phyloP scores from a whole-genome alignment of 2,888 invertebrate genomes.

The Tigriopus californicus region DNA sequence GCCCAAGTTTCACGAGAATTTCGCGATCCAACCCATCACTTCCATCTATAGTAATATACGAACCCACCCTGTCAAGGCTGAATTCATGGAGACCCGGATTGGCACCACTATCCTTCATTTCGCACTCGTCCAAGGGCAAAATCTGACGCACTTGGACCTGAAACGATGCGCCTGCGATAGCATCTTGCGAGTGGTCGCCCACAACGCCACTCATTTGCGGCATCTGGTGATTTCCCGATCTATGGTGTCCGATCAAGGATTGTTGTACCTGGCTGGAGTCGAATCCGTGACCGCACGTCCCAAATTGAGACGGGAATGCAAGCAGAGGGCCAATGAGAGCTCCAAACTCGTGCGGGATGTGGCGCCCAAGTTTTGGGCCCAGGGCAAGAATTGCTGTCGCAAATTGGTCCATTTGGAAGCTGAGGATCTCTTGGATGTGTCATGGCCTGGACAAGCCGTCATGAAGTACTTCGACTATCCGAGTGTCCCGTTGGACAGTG shows the following conservation, averaged over 20 bases:
- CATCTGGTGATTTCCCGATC: background rate
- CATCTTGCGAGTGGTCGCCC: background rate
- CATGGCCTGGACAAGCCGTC: background rate
- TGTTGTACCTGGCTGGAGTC: background rate
- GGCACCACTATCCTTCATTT: slow-evolving; percentile 1
- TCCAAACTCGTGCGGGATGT: background rate
- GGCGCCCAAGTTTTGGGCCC: background rate
- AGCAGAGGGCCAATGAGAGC: background rate
- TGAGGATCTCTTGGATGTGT: background rate
- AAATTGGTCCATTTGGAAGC: background rate
- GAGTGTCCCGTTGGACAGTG: background rate
- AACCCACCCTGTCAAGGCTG: background rate
- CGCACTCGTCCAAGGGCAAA: background rate
- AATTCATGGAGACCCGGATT: background rate
- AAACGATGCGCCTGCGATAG: background rate
- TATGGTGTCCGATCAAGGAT: background rate
- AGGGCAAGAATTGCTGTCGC: background rate
- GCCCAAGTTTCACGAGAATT: background rate
- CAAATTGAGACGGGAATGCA: background rate
- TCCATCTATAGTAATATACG: background rate
- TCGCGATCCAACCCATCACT: no score
- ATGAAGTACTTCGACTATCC: background rate
- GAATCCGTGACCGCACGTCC: background rate
- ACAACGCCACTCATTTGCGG: background rate
- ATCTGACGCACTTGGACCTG: background rate